Conservation (phyloP, 2,888 invertebrate species). For the Eurytoma californica region DNA sequence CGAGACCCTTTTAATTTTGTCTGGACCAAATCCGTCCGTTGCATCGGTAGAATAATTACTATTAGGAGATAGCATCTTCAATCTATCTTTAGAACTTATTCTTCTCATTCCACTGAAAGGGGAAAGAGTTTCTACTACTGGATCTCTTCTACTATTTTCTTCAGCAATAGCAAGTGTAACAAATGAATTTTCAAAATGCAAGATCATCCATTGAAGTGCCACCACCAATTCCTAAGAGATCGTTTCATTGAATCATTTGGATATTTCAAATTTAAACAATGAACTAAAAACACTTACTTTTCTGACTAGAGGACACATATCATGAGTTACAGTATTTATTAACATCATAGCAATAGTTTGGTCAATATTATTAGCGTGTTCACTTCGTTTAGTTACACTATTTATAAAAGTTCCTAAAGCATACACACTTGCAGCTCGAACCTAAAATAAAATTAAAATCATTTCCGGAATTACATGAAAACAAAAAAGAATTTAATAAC, state of each 20-base stretch:
- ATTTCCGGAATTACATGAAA: constrained; percentile 23
- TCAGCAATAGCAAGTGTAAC: constrained; percentile 83
- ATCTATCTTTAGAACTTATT: constrained; percentile 74
- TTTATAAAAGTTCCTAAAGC: constrained; percentile 96
- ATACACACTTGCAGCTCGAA: constrained; percentile 94
- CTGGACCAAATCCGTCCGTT: constrained; percentile 73
- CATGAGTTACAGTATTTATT: constrained; percentile 84
- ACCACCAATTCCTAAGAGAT: constrained; percentile 85
- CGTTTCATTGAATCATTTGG: constrained; percentile 4
- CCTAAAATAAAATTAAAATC: constrained; percentile 75
- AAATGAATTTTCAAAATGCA: constrained; percentile 92
- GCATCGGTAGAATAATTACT: constrained; percentile 67
- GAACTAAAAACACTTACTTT: constrained; percentile 73
- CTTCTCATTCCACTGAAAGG: constrained; percentile 73
- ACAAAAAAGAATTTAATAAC: constrained; percentile 33
- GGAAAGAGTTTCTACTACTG: constrained; percentile 71
- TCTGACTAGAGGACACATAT: constrained; percentile 93
- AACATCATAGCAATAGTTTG: constrained; percentile 93
- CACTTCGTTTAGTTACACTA: constrained; percentile 87
- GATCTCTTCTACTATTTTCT: constrained; percentile 75
- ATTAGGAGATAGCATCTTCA: constrained; percentile 73
- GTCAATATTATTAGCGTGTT: constrained; percentile 96
- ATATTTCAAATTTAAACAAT: constrained; percentile 1
- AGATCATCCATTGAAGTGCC: constrained; percentile 89
- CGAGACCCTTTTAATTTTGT: constrained; percentile 80